Conservation (phyloP, 1,140 invertebrate species). For the Zaprionus camerounensis region DNA sequence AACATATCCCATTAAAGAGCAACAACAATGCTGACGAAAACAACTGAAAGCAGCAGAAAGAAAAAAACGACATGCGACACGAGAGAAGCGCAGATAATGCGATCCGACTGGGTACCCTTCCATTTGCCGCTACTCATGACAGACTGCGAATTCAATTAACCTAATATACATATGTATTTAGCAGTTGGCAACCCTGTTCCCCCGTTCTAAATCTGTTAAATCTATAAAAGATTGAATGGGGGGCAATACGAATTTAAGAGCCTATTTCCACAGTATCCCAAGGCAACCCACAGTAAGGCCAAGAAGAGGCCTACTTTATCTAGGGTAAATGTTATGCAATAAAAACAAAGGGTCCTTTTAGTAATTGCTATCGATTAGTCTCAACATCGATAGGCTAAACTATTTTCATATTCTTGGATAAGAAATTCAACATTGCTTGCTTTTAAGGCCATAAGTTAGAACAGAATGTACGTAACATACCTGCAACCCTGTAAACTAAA, state of each 20-base stretch:
- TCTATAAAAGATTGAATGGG: neutral
- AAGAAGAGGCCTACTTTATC: neutral
- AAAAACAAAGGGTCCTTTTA: neutral
- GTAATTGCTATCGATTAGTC: neutral
- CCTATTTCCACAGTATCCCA: too few relatives aligned
- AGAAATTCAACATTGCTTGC: neutral
- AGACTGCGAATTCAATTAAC: neutral
- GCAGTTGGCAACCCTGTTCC: neutral
- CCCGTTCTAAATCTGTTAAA: neutral
- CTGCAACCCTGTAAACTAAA: too few relatives aligned
- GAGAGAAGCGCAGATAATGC: neutral
- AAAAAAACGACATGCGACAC: neutral
- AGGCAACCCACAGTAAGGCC: too few relatives aligned
- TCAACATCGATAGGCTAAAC: neutral
- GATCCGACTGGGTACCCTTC: neutral
- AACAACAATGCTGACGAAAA: neutral
- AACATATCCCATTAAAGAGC: slow-evolving; percentile 3
- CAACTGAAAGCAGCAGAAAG: neutral
- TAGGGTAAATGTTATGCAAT: neutral
- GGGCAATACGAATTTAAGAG: too few relatives aligned
- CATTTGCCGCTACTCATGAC: neutral
- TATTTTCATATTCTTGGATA: neutral
- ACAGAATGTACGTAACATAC: too few relatives aligned
- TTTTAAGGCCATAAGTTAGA: too few relatives aligned
- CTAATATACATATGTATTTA: neutral